Base-by-base conservation (phyloP, 2,888 invertebrate genomes). In the Tenthredo distinguenda region DNA sequence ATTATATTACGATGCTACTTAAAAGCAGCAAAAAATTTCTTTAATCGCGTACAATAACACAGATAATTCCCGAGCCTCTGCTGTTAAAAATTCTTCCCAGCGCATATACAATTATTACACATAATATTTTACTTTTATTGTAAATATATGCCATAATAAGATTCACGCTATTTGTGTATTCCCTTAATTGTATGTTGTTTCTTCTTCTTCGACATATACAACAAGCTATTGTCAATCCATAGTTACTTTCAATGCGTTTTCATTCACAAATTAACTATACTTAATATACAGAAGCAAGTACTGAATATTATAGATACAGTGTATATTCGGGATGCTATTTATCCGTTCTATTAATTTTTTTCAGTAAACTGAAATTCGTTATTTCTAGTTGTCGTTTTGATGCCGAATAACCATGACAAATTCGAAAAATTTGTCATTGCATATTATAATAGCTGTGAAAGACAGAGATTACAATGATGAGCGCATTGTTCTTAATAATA, bases 211-310 rank as follows among this genome's bases (percentile, higher is more conserved):
- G 9, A 50, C 79, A 81, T 47, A 71, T 68, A 65, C 47, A 81
- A 83, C 68, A 37, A 68, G 34, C 83, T 83, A 83, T 83, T 68
- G 65, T 71, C 68, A 47, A 83, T 83, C 68, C 47, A 83, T 83
- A 83, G 47, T 83, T 83, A 71, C 83, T 83, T 83, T 83, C 83
- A 83, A 47, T 83, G 71, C 47, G 68, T 83, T 83, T 83, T 71
- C 31, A 47, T 68, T 83, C 68, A 21, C 10, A 83, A 83, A 68
- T 71, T 31, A 83, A 83, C 43, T 58, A 65, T 55, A 65, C 62
- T 34, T 81, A 62, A 21, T 65, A 37, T 71, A 68, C 40, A 83
- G 62, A 62, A 83, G 31, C 68, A 47, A 31, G 47, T 68, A 31
- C 26, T 71, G 83, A 83, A 47, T 83, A 68, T 83, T 50, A 58